phyloP scores from a whole-genome alignment of 2,797 vertebrate genomes.

The Leptodactylus fallax region DNA sequence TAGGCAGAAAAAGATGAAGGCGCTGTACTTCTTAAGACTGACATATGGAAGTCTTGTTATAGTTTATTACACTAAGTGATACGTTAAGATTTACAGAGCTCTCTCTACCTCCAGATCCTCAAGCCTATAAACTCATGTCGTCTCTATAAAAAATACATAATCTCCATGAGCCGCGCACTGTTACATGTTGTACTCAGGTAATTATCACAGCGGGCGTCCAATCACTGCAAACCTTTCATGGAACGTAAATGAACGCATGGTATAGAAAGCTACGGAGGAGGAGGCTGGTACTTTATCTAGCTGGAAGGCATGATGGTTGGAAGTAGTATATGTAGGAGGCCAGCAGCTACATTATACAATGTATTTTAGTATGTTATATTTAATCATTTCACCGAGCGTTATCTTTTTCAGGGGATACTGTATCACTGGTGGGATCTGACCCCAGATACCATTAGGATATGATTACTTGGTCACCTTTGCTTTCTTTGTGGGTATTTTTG shows the following conservation, averaged over 20 bases:
- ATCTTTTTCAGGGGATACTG: not conserved
- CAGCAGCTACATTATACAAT: not conserved
- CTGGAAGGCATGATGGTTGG: not conserved
- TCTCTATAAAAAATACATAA: constrained; percentile 28
- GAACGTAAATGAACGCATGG: not conserved
- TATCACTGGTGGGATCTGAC: too few relatives aligned
- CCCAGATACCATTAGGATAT: too few relatives aligned
- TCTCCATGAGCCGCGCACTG: not conserved
- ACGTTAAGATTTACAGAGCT: constrained; percentile 25
- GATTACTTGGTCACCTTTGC: too few relatives aligned
- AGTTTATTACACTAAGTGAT: constrained; percentile 29
- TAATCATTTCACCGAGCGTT: not conserved
- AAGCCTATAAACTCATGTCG: constrained; percentile 8
- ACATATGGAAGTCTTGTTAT: constrained; percentile 20
- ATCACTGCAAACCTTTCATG: constrained; percentile 8
- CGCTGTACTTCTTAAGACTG: not conserved
- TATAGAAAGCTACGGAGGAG: not conserved
- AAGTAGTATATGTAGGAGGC: not conserved
- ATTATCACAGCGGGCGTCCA: constrained; percentile 27
- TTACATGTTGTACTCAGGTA: constrained; percentile 24
- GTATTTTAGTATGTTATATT: not conserved
- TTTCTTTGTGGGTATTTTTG: too few relatives aligned
- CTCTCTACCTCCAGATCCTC: constrained; percentile 13
- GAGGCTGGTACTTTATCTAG: not conserved
- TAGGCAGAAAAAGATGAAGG: not conserved